Evolutionary conservation across 2,797 vertebrate species (phyloP).

Genomic region (Oceanodroma leucorhoa): DNA sequence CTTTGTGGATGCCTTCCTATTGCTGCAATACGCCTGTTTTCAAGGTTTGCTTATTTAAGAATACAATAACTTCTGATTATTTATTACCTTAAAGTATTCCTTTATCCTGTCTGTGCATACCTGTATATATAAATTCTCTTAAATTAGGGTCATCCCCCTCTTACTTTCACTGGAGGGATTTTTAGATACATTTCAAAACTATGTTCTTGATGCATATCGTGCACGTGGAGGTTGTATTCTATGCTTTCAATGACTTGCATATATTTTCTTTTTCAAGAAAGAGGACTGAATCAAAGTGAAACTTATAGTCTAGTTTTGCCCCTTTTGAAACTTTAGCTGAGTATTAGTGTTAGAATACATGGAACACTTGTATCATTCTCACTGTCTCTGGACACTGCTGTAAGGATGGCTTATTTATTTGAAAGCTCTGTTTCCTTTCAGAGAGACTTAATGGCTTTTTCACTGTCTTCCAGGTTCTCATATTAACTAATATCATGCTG

Average conservation of each 20-base stretch:
- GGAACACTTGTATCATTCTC: not conserved
- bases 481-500: conserved; percentile 73
- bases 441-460: conserved; percentile 70
- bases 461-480: conserved; percentile 74
- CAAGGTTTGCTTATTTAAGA: not conserved
- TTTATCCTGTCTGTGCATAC: not conserved
- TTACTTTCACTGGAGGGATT: not conserved
- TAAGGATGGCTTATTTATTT: conserved; percentile 57
- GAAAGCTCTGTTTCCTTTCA: conserved; percentile 55
- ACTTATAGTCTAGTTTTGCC: not conserved
- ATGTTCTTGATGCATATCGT: not conserved
- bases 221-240: not conserved
- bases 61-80: not conserved
- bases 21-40: not conserved
- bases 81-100: not conserved
- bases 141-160: not conserved
- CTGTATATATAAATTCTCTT: not conserved
- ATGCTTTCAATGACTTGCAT: not conserved
- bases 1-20: not conserved
- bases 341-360: not conserved
- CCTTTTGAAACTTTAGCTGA: not conserved
- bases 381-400: conserved; percentile 2
- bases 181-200: not conserved
- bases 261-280: not conserved
- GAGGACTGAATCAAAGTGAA: not conserved